These are phyloP conservation scores for Tupaia chinensis DNA, from an alignment of 2,113 vertebrate species.

Conservation along the genomic window DNA sequence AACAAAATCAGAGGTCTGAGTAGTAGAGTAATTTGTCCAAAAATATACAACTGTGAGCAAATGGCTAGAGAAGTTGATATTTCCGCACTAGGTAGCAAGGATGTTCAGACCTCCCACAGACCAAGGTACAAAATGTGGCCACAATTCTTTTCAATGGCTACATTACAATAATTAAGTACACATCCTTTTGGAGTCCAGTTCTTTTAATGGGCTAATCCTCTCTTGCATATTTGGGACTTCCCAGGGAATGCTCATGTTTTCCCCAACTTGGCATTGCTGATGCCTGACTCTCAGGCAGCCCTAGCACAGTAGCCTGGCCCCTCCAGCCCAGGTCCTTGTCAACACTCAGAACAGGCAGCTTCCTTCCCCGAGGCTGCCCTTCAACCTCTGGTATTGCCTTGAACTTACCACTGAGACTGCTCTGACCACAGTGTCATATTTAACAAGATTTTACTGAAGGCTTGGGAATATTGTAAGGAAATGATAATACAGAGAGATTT, in stretches of 20 bases:
- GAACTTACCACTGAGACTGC: neutral
- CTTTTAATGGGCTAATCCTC: neutral
- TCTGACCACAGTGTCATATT: neutral
- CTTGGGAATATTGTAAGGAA: neutral
- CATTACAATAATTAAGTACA: neutral
- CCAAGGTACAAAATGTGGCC: neutral
- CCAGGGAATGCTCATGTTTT: neutral
- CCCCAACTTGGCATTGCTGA: neutral
- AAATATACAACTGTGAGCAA: neutral
- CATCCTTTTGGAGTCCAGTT: neutral
- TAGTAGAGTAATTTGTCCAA: conserved; percentile 13
- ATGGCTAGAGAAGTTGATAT: neutral
- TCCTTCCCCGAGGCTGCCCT: neutral
- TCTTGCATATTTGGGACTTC: neutral
- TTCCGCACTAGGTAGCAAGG: neutral
- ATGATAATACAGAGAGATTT: neutral
- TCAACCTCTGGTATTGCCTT: neutral
- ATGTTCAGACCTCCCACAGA: neutral
- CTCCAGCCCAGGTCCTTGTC: neutral
- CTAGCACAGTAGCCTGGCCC: fast-evolving
- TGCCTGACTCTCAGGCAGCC: no score
- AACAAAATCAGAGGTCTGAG: neutral
- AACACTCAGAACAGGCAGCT: neutral
- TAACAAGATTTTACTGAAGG: neutral
- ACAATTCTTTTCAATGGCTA: neutral